These are phyloP conservation scores for Tridacna crocea DNA, from an alignment of 2,888 invertebrate species.

Conservation along the genomic window DNA sequence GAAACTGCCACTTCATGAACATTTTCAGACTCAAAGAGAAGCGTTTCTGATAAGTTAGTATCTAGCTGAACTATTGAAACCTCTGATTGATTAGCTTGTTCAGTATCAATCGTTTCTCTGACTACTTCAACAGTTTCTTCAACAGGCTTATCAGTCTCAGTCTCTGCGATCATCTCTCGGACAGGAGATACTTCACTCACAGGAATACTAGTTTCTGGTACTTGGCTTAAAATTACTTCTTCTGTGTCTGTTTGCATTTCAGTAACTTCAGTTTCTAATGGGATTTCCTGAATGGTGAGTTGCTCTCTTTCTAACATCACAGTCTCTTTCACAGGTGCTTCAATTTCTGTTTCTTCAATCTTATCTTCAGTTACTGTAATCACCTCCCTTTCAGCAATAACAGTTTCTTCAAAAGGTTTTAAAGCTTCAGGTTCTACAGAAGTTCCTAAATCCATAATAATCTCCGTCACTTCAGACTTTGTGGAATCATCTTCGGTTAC, in stretches of 20 bases:
- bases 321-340: conserved; percentile 43
- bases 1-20: neutral
- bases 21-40: neutral
- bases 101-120: conserved; percentile 34
- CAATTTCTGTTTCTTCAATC: conserved; percentile 35
- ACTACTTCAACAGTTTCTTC: conserved; percentile 56
- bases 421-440: conserved; percentile 40
- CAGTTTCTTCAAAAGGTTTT: conserved; percentile 61
- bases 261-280: conserved; percentile 20
- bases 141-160: conserved; percentile 56
- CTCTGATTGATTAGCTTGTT: conserved; percentile 32
- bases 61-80: conserved; percentile 32
- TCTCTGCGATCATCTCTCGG: conserved; percentile 44
- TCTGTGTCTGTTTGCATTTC: conserved; percentile 36
- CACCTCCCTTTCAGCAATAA: conserved; percentile 63
- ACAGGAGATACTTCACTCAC: neutral
- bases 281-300: conserved; percentile 39
- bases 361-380: conserved; percentile 53
- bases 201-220: conserved; percentile 1
- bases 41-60: neutral
- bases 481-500: conserved; percentile 15
- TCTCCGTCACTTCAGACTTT: conserved; percentile 19
- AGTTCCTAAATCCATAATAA: conserved; percentile 44
- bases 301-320: conserved; percentile 56
- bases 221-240: conserved; percentile 39